Evolutionary conservation across 53 echinoderm and acorn worm species (phyloP).

Genomic region (Actinopyga echinites): DNA sequence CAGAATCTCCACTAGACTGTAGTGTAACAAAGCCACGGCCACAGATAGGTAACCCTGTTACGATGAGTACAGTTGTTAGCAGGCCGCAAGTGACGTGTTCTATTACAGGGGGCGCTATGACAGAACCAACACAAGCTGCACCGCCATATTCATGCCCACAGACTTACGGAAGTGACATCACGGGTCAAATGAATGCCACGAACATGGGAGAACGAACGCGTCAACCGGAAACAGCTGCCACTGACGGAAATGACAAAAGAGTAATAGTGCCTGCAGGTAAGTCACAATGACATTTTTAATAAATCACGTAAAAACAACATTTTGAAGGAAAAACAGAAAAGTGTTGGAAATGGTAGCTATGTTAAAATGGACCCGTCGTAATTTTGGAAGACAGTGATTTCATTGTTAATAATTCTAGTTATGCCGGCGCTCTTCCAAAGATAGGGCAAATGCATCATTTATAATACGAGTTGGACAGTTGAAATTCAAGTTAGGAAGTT

Average conservation of each 20-base stretch:
- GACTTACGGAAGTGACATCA: constrained; percentile 37
- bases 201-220: neutral
- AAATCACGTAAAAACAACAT: too few species aligned
- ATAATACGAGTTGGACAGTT: too few species aligned
- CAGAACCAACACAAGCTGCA: constrained; percentile 79
- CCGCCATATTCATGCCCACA: constrained; percentile 83
- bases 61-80: constrained; percentile 12
- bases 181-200: neutral
- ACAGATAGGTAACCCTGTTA: constrained; percentile 21
- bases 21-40: constrained; percentile 34
- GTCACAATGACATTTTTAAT: neutral
- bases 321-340: too few species aligned
- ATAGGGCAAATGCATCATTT: too few species aligned
- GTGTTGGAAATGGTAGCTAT: too few species aligned
- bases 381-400: too few species aligned
- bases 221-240: neutral
- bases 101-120: constrained; percentile 50
- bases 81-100: constrained; percentile 36
- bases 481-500: too few species aligned
- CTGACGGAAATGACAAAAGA: constrained; percentile 38
- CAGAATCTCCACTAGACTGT: constrained; percentile 41
- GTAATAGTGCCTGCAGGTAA: constrained; percentile 47
- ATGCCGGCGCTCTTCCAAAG: too few species aligned
- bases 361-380: too few species aligned
- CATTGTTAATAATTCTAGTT: too few species aligned